These are phyloP conservation scores for Apostichopus japonicus DNA, from an alignment of 35 echinoderm and acorn worm species.

Conservation along the genomic window DNA sequence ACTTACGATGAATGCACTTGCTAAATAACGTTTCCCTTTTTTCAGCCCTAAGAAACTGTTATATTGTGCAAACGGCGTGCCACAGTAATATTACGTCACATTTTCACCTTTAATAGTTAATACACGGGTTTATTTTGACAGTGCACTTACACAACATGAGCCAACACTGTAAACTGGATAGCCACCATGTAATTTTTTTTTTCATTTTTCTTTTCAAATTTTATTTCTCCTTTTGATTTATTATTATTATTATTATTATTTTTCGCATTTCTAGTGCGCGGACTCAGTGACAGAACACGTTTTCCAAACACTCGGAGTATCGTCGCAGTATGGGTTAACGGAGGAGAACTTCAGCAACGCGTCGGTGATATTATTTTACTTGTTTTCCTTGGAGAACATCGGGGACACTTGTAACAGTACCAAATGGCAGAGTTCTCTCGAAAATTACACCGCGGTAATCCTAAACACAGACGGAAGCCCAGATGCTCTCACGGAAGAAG, in stretches of 20 bases:
- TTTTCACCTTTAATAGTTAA: too few species aligned
- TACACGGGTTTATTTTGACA: too few species aligned
- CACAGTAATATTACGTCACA: too few species aligned
- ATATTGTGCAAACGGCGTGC: too few species aligned
- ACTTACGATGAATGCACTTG: too few species aligned
- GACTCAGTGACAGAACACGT: slow-evolving; percentile 35
- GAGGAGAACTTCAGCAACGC: slow-evolving; percentile 54
- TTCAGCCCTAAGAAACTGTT: too few species aligned
- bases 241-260: neutral
- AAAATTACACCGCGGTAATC: neutral
- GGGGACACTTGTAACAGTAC: neutral
- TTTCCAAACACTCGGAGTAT: slow-evolving; percentile 35
- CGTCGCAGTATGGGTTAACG: slow-evolving; percentile 20
- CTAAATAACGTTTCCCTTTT: too few species aligned
- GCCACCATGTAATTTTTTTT: too few species aligned
- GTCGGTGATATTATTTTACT: slow-evolving; percentile 54
- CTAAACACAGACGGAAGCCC: neutral
- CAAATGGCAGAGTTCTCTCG: neutral
- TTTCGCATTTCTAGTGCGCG: slow-evolving; percentile 17
- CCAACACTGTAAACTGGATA: too few species aligned
- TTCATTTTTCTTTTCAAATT: too few species aligned
- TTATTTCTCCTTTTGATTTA: neutral
- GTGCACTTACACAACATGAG: too few species aligned
- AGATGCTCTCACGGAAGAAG: slow-evolving; percentile 49
- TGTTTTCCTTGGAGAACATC: slow-evolving; percentile 32